Evolutionary conservation across 30 jellyfish, hydroid and myxozoan species (phyloP).

Genomic region (Calvadosia cruxmelitensis): DNA sequence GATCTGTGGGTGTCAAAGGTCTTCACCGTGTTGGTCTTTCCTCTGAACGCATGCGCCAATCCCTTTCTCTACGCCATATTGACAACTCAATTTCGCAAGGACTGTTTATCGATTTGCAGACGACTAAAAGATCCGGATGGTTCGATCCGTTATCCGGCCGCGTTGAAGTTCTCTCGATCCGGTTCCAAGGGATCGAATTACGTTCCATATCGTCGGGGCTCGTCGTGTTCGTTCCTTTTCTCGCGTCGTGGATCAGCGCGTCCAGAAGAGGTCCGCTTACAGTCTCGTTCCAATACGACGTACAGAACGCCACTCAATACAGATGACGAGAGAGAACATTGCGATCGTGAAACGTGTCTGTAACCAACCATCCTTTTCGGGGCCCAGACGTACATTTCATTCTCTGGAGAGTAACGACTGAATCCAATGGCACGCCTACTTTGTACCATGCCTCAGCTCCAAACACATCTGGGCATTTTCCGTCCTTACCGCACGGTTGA

Average conservation of each 20-base stretch:
- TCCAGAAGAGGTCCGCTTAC: conserved; percentile 60
- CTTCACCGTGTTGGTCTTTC: conserved; percentile 74
- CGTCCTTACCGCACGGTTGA: too few relatives aligned
- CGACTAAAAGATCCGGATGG: conserved; percentile 37
- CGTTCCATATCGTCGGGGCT: conserved; percentile 82
- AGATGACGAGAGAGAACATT: conserved; percentile 57
- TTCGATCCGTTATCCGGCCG: not conserved
- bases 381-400: too few relatives aligned
- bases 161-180: not conserved
- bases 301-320: conserved; percentile 63
- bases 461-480: too few relatives aligned
- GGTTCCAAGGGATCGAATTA: conserved; percentile 30
- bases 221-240: conserved; percentile 77
- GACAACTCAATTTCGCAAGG: conserved; percentile 81
- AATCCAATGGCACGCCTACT: too few relatives aligned
- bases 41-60: conserved; percentile 91
- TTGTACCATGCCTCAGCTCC: too few relatives aligned
- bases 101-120: conserved; percentile 38
- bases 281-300: conserved; percentile 41
- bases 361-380: conserved; percentile 7
- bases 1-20: conserved; percentile 86
- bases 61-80: conserved; percentile 90
- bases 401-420: too few relatives aligned
- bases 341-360: conserved; percentile 54
- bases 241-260: conserved; percentile 72